These are phyloP conservation scores for Habrosyne pyritoides DNA, from an alignment of 2,888 invertebrate species.

Conservation along the genomic window DNA sequence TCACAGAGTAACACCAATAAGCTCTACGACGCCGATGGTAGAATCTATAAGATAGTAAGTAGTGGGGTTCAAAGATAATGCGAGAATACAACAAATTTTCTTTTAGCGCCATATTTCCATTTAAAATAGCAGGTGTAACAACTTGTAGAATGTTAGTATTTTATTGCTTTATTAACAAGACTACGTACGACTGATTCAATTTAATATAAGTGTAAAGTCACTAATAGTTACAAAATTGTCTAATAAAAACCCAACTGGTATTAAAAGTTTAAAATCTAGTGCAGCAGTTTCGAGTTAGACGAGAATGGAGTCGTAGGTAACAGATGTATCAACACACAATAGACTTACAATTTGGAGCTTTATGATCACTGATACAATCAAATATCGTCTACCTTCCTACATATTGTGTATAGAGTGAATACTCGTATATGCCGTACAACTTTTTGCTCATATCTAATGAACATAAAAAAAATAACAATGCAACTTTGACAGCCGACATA, in stretches of 20 bases:
- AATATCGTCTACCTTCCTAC: background rate
- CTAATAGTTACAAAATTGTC: background rate
- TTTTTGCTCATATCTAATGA: background rate
- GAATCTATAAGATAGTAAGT: background rate
- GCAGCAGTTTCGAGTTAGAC: too few species aligned
- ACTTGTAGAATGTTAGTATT: background rate
- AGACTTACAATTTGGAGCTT: background rate
- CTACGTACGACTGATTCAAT: background rate
- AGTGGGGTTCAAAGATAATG: background rate
- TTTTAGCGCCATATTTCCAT: background rate
- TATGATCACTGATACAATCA: background rate
- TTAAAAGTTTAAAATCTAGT: background rate
- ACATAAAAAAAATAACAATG: slow-evolving; percentile 18
- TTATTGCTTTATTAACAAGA: background rate
- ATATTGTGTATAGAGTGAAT: background rate
- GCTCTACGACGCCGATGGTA: too few species aligned
- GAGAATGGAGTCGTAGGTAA: background rate
- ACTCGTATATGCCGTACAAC: background rate
- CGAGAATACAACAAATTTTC: background rate
- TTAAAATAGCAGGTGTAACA: background rate
- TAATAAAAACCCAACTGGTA: too few species aligned
- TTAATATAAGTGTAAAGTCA: background rate
- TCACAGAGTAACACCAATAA: too few species aligned
- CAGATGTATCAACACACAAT: background rate
- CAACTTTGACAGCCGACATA: slow-evolving; percentile 20